phyloP scores from a whole-genome alignment of 2,797 vertebrate species.

The Melanogrammus aeglefinus region DNA sequence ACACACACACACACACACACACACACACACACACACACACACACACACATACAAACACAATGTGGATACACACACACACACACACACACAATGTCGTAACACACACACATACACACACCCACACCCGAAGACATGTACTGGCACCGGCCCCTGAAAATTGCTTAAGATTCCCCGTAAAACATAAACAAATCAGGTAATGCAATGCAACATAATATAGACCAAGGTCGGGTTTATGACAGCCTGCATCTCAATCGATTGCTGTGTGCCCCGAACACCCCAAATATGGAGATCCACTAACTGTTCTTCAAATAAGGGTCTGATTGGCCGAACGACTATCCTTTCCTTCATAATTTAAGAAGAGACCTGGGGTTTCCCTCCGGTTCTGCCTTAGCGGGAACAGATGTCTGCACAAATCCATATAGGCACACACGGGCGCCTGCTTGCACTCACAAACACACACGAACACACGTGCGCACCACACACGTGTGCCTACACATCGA shows the following conservation, averaged over 20 bases:
- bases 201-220: constrained; percentile 6
- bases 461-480: not conserved
- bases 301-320: constrained; percentile 54
- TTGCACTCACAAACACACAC: not conserved
- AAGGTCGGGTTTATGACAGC: constrained; percentile 31
- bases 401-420: constrained; percentile 14
- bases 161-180: constrained; percentile 50
- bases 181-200: constrained; percentile 55
- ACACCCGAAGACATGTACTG: not conserved
- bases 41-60: no score
- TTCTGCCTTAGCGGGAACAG: constrained; percentile 34
- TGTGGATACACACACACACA: no score
- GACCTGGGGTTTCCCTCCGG: constrained; percentile 19
- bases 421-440: not conserved
- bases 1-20: not conserved
- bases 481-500: not conserved
- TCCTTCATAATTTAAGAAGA: constrained; percentile 44
- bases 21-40: no score
- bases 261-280: constrained; percentile 26
- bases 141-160: constrained; percentile 27
- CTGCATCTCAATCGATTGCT: constrained; percentile 30
- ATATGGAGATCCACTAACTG: constrained; percentile 25
- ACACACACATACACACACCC: not conserved
- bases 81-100: not conserved
- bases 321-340: constrained; percentile 37